A percentile compares a stretch with the other conserved stretches of the same genome.
phyloP scores from a whole-genome alignment of 2,113 vertebrate species.

The Thymallus thymallus region DNA sequence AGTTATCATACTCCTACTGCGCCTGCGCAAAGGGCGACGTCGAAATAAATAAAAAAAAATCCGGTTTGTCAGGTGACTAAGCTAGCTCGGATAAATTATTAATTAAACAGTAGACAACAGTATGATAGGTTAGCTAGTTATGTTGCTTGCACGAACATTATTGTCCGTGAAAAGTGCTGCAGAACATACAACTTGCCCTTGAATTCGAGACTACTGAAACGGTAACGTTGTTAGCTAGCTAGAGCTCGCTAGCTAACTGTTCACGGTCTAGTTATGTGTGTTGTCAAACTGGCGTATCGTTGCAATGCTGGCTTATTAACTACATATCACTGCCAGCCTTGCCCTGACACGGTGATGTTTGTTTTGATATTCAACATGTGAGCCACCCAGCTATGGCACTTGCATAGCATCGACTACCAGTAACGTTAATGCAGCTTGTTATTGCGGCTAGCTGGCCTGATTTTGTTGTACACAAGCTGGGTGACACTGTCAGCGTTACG shows the following conservation, averaged over 20 bases:
- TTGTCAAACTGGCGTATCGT: neutral
- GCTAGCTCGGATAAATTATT: neutral
- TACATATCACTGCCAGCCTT: neutral
- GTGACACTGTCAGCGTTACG: neutral
- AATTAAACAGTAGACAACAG: no score
- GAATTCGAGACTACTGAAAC: constrained; percentile 17
- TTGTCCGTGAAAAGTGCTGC: neutral
- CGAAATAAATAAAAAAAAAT: neutral
- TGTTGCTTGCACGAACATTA: neutral
- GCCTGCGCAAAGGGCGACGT: no score
- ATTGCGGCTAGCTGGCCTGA: neutral
- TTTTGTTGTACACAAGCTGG: neutral
- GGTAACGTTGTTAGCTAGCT: neutral
- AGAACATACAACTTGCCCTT: constrained; percentile 1
- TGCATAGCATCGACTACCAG: neutral
- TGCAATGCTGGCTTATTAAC: neutral
- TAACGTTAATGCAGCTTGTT: neutral
- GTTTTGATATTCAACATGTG: neutral
- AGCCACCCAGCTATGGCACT: neutral
- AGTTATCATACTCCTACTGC: neutral
- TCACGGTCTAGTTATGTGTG: constrained; percentile 20
- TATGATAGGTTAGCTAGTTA: neutral
- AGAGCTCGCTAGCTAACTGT: constrained; percentile 24
- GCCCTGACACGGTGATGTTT: neutral
- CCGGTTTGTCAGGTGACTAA: constrained; percentile 3